These are phyloP conservation scores for Stenurella melanura DNA, from an alignment of 2,888 invertebrate species.

Conservation along the genomic window DNA sequence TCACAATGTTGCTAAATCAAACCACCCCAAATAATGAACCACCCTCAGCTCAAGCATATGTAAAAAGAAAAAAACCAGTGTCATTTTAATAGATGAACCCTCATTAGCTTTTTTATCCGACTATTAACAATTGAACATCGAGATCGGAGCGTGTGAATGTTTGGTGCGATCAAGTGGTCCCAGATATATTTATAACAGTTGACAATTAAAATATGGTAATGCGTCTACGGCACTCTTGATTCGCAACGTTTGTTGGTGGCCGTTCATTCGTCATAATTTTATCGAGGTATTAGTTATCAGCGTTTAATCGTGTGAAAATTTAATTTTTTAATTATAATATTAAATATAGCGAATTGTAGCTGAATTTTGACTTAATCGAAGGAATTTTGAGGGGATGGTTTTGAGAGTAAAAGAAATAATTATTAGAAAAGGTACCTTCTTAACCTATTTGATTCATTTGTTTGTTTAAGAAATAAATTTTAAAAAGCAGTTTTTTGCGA, in stretches of 20 bases:
- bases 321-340: no score
- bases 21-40: conserved; percentile 62
- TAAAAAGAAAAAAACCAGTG: conserved; percentile 69
- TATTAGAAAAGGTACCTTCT: no score
- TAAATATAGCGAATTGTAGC: no score
- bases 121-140: conserved; percentile 68
- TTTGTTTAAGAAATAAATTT: no score
- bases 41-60: conserved; percentile 65
- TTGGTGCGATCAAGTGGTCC: conserved; percentile 60
- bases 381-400: no score
- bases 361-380: no score
- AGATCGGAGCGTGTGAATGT: conserved; percentile 71
- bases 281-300: conserved; percentile 18
- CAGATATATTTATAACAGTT: conserved; percentile 69
- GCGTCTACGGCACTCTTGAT: conserved; percentile 56
- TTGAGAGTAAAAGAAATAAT: no score
- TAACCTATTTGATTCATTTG: no score
- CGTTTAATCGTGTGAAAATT: conserved; percentile 52
- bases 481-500: no score
- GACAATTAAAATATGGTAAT: conserved; percentile 72
- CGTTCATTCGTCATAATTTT: conserved; percentile 38
- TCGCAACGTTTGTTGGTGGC: conserved; percentile 51
- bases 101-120: conserved; percentile 69
- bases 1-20: conserved; percentile 69
- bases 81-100: conserved; percentile 70